These are phyloP conservation scores for Hypena proboscidalis DNA, from an alignment of 2,888 invertebrate species.

Conservation along the genomic window DNA sequence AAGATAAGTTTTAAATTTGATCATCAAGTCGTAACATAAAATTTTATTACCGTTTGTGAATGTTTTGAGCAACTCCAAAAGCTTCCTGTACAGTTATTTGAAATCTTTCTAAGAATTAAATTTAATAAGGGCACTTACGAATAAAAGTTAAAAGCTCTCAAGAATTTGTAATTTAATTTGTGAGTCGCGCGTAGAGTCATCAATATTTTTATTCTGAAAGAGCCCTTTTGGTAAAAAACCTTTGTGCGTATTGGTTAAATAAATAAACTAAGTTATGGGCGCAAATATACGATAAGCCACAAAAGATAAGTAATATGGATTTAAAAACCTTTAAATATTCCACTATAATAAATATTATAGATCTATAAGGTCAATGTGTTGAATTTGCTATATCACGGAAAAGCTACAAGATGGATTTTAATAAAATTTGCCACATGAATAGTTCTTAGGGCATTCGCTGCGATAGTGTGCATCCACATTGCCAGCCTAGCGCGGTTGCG, in stretches of 20 bases:
- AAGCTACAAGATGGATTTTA: too few relatives aligned
- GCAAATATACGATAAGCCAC: slow-evolving; percentile 21
- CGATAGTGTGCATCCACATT: too few relatives aligned
- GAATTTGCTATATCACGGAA: too few relatives aligned
- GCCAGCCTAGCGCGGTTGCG: too few relatives aligned
- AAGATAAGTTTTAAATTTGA: slow-evolving; percentile 4
- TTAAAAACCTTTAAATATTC: too few relatives aligned
- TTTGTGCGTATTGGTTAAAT: slow-evolving; percentile 19
- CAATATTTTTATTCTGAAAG: slow-evolving; percentile 49
- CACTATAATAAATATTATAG: too few relatives aligned
- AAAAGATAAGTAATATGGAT: slow-evolving; percentile 13
- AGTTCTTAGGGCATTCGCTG: too few relatives aligned
- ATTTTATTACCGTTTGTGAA: slow-evolving; percentile 3
- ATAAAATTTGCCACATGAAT: too few relatives aligned
- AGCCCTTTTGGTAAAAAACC: slow-evolving; percentile 4
- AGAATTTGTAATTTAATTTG: slow-evolving; percentile 55
- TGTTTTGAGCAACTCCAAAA: slow-evolving; percentile 7
- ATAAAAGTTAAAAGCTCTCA: slow-evolving; percentile 45
- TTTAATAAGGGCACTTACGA: slow-evolving; percentile 52
- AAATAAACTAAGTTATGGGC: slow-evolving; percentile 28
- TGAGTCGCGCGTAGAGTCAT: slow-evolving; percentile 42
- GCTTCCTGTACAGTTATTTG: slow-evolving; percentile 29
- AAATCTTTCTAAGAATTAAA: slow-evolving; percentile 47
- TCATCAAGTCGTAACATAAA: slow-evolving; percentile 1
- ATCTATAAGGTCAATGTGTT: too few relatives aligned